A percentile compares a stretch with the other conserved stretches of the same genome.
phyloP scores from a whole-genome alignment of 1,140 invertebrate genomes.

The Wasmannia auropunctata region DNA sequence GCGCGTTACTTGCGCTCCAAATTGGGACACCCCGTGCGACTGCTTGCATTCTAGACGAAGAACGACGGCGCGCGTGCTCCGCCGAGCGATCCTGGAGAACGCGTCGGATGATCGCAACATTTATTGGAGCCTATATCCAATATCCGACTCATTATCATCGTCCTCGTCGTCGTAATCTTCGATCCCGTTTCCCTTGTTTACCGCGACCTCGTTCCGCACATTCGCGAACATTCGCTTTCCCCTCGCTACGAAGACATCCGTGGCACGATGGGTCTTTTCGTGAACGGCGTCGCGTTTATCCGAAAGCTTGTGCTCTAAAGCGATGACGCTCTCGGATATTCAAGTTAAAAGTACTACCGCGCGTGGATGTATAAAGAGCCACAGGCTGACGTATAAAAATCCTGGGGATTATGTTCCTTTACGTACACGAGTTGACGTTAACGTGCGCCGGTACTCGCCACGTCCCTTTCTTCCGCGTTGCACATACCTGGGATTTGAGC shows the following conservation, averaged over 20 bases:
- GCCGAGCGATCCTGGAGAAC: conserved; percentile 30
- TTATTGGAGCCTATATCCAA: conserved; percentile 71
- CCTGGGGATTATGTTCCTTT: conserved; percentile 40
- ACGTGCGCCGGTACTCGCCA: background rate
- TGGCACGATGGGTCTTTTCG: background rate
- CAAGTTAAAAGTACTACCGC: conserved; percentile 40
- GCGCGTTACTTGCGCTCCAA: conserved; percentile 22
- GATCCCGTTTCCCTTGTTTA: conserved; percentile 61
- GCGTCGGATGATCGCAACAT: conserved; percentile 71
- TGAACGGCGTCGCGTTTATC: conserved; percentile 15
- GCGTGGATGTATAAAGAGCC: conserved; percentile 1
- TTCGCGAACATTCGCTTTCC: background rate
- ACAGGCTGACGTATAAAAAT: conserved; percentile 41
- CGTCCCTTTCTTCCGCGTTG: background rate
- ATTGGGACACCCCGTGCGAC: conserved; percentile 47
- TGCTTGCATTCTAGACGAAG: conserved; percentile 16
- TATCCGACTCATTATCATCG: conserved; percentile 53
- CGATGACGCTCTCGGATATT: conserved; percentile 26
- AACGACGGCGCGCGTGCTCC: conserved; percentile 47
- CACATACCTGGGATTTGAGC: conserved; percentile 11
- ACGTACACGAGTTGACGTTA: conserved; percentile 28
- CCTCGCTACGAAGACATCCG: background rate
- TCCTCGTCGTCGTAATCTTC: conserved; percentile 39
- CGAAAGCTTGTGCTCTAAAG: conserved; percentile 24
- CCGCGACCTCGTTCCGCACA: background rate